Evolutionary conservation across 2,888 invertebrate genomes (phyloP), one percentile per base, ranked within the genome.

Genomic region (Drosophila meridionalis): DNA sequence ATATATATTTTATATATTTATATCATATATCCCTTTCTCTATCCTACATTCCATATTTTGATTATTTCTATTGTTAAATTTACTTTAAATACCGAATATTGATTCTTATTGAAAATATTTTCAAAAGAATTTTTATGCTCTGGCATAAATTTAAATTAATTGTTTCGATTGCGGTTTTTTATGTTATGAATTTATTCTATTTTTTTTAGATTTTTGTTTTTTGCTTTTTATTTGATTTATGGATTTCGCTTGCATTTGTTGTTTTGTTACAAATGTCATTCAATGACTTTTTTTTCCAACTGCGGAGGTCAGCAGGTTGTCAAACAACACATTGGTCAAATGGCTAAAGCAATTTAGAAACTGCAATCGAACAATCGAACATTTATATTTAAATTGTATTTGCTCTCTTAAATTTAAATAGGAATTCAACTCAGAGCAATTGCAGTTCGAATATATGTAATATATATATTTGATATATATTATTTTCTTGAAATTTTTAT

Each of bases 161-260:
- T 69, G 78, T 67, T 78, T 73, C 70, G 30, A 58, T 70, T 83
- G 89, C 73, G 81, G 76, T 80, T 76, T 83, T 83, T 80, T 80
- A 73, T 86, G 71, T 68, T 76, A 63, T 72, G 14, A 81, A 80
- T 80, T 80, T 88, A 86, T 83, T 83, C 75, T 36, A 11, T 9
- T 14, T 40, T 40, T 6, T 14, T 75, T 73, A 77, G 80, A 75
- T 83, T 77, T 45, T 11, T 38, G 88, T 77, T 80, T 45, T 11
- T 38, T 14, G 83, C 78, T 89, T 89, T 83, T 81, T 52, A 83
- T 83, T 78, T 83, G 87, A 84, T 84, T 89, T 84, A 84, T 84
- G 73, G 78, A 65, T 75, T 83, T 74, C 2, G 2, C 0, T 71
- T 71, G 74, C 73, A 66, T 66, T 66, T 60, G 58, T 57, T 83